Evolutionary conservation across 2,888 invertebrate species (phyloP), one percentile per base, ranked within the genome.

Genomic region (Xiphydria camelus): DNA sequence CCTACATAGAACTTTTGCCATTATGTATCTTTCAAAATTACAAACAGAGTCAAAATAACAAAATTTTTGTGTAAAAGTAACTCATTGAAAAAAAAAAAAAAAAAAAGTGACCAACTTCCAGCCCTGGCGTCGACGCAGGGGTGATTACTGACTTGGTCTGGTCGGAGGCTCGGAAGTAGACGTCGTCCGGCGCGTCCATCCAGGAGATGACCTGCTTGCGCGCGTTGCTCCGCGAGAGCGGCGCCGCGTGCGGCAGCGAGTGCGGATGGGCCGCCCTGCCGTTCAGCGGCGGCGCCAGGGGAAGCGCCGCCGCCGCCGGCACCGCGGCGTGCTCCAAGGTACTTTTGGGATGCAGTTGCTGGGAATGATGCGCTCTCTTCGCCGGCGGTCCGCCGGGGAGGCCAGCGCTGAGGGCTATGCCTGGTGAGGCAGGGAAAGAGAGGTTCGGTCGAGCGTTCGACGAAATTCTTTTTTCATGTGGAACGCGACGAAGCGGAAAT

Each of bases 101-200:
- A n/a, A n/a, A n/a, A n/a, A n/a, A n/a, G n/a, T n/a, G n/a, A n/a
- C n/a, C n/a, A n/a, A n/a, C 29, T 12, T 12, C 12, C 2, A 2
- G 5, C 14, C 6, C 12, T 12, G 29, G 15, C 12, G 14, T 29
- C 2, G 14, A 4, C 19, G 17, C 10, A 34, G 2, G 32, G 12
- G 34, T 21, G 19, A 15, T n/a, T 31, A 81, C 87, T 82, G 79
- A 94, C 95, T 91, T 95, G 78, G 91, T 91, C 62, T 85, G 83
- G 64, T 91, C 91, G 34, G 91, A 93, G 64, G 94, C 94, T 75
- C 91, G 85, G 80, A 94, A 96, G 80, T 93, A 96, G 57, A 96
- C 89, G 80, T 97, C 96, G 75, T 97, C 96, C 15, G 95, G 95
- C 45, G 95, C 95, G 78, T 97, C 96, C 88, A 94, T 94, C 94